Evolutionary conservation across 2,797 vertebrate genomes (phyloP), one percentile per base, ranked within the genome.

Genomic region (Denticeps clupeoides): DNA sequence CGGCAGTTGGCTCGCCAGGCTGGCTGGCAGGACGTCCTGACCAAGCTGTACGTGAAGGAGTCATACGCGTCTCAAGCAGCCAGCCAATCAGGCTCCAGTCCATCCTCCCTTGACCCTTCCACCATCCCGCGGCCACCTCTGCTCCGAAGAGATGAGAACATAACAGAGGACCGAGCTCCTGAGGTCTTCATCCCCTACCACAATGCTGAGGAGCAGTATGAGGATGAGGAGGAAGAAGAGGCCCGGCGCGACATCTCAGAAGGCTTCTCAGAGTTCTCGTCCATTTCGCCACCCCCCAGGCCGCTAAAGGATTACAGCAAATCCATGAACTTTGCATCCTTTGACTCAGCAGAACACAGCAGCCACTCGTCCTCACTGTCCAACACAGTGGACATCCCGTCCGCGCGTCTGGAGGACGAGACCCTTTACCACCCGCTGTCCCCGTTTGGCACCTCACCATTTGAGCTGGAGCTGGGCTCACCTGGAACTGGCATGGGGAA

Each of bases 11-110:
- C 91, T 0, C 82, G 69, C 43, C 68, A 95, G 66, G 74, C 86
- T 0, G 84, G 92, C 55, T 99, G 95, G 95, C 95, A 99, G 80
- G 90, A 93, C 19, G 75, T 90, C 0, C 81, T 99, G 55, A 94
- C 90, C 59, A 94, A 90, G 60, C 89, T 99, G 41, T 98, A 94
- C 0, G 76, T 97, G 58, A 90, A 91, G 60, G 93, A 99, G 60
- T 91, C 87, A 1, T 84, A 81, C 0, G 81, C 80, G 47, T 84
- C 79, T 1, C 65, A 66, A 1, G 72, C 70, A 1, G 66, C 50
- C 71, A 83, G 80, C 72, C 62, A 79, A 1, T 75, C 74, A 0
- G 40, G 60, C 11, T 70, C 72, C 1, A 57, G 63, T 60, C 73
- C 47, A 40, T 47, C 62, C 44, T 73, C 80, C 21, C 56, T 71